These are phyloP conservation scores for Syndactyla subalaris DNA, from an alignment of 2,797 vertebrate genomes.

Conservation along the genomic window DNA sequence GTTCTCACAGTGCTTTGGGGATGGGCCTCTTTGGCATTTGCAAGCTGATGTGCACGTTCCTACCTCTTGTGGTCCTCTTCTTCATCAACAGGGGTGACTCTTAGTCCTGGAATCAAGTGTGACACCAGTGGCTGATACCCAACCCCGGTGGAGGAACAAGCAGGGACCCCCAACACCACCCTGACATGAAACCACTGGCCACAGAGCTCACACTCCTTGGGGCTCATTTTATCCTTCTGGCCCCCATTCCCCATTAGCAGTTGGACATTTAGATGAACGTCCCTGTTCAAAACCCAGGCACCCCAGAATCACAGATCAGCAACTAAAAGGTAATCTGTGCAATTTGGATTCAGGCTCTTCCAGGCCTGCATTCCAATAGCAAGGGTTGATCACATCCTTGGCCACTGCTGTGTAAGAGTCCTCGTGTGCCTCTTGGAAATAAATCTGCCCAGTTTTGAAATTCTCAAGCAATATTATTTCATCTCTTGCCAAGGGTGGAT, in stretches of 20 bases:
- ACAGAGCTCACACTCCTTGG: not conserved
- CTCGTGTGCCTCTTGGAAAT: not conserved
- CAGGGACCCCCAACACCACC: not conserved
- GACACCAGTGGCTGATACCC: not conserved
- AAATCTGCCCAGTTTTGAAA: conserved; percentile 31
- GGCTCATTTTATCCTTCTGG: not conserved
- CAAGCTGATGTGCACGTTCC: not conserved
- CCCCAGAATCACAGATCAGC: not conserved
- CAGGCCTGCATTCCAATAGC: not conserved
- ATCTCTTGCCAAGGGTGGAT: conserved; percentile 46
- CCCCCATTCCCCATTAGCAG: not conserved
- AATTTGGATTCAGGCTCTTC: not conserved
- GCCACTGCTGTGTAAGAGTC: not conserved
- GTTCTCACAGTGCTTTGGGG: not conserved
- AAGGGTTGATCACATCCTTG: not conserved
- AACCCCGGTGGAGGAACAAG: not conserved
- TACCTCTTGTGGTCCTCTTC: not conserved
- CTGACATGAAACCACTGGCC: not conserved
- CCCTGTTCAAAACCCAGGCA: not conserved
- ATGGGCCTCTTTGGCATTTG: not conserved
- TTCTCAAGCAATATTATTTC: conserved; percentile 38
- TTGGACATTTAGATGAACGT: not conserved
- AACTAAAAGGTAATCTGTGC: not conserved
- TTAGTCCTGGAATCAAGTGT: not conserved
- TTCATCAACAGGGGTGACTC: not conserved